A percentile compares a stretch with the other conserved stretches of the same genome.
phyloP scores from a whole-genome alignment of 2,888 invertebrate species.

The Catonia carolina region DNA sequence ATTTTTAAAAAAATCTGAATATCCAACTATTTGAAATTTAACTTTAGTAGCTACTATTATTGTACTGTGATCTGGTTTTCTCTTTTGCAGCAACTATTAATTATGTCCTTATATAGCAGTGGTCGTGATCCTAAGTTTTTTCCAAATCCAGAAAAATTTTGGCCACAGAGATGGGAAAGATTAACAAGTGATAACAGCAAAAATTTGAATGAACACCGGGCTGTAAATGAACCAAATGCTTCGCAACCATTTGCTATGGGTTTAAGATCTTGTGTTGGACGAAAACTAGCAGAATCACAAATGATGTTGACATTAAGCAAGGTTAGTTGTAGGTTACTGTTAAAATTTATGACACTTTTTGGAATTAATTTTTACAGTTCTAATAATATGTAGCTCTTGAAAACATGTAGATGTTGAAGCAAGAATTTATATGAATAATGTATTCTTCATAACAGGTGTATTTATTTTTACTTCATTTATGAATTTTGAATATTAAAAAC shows the following conservation, averaged over 20 bases:
- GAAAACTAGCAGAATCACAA: conserved; percentile 70
- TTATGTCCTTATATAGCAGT: conserved; percentile 79
- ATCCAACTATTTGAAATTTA: no score
- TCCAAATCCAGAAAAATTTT: conserved; percentile 57
- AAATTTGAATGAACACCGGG: no score
- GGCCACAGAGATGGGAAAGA: conserved; percentile 71
- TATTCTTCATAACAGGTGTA: no score
- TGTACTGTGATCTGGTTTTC: no score
- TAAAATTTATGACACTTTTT: conserved; percentile 4
- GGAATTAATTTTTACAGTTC: no score
- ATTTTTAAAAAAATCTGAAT: no score
- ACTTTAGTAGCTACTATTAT: no score
- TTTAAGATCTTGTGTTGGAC: conserved; percentile 74
- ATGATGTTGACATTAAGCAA: conserved; percentile 59
- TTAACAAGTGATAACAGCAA: conserved; percentile 43
- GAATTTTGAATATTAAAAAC: no score
- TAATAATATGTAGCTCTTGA: no score
- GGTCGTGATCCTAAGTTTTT: conserved; percentile 67
- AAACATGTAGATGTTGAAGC: no score
- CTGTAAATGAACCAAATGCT: conserved; percentile 55
- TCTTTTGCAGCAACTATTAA: conserved; percentile 73
- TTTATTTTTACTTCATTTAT: conserved; percentile 4
- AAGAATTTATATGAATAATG: no score
- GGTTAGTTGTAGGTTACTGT: conserved; percentile 44
- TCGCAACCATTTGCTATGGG: conserved; percentile 79